phyloP scores from a whole-genome alignment of 2,113 vertebrate species.

The Saimiri boliviensis region DNA sequence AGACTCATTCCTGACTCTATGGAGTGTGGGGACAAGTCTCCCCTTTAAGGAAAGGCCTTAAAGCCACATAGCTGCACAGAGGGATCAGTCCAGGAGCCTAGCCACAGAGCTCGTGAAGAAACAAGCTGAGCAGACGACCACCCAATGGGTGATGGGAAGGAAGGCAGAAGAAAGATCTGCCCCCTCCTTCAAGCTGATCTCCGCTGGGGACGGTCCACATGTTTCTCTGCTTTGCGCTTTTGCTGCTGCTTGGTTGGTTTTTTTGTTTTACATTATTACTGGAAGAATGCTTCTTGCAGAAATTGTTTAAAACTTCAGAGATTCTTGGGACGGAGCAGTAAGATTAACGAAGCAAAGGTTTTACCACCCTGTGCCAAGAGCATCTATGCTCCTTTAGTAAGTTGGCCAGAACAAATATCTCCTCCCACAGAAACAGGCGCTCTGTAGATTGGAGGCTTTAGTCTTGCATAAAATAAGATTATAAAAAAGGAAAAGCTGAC shows the following conservation, averaged over 20 bases:
- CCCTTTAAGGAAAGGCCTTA: not conserved
- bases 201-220: fast-evolving
- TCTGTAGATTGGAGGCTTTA: not conserved
- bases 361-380: slow-evolving; percentile 14
- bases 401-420: slow-evolving; percentile 27
- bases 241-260: not conserved
- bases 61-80: not conserved
- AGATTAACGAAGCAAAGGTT: slow-evolving; percentile 52
- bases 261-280: not conserved
- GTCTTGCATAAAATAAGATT: not conserved
- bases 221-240: not conserved
- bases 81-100: not conserved
- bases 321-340: slow-evolving; percentile 34
- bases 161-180: not conserved
- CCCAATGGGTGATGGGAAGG: not conserved
- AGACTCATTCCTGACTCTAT: not conserved
- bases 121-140: not conserved
- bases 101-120: not conserved
- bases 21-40: not conserved
- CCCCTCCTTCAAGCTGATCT: too few species aligned
- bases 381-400: not conserved
- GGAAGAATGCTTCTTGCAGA: slow-evolving; percentile 31
- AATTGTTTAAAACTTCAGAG: slow-evolving; percentile 46
- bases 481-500: not conserved
- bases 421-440: not conserved